Percentiles rank a stretch among this genome's conserved stretches.
Conservation (phyloP, 2,113 vertebrate species). For the Scophthalmus maximus region DNA sequence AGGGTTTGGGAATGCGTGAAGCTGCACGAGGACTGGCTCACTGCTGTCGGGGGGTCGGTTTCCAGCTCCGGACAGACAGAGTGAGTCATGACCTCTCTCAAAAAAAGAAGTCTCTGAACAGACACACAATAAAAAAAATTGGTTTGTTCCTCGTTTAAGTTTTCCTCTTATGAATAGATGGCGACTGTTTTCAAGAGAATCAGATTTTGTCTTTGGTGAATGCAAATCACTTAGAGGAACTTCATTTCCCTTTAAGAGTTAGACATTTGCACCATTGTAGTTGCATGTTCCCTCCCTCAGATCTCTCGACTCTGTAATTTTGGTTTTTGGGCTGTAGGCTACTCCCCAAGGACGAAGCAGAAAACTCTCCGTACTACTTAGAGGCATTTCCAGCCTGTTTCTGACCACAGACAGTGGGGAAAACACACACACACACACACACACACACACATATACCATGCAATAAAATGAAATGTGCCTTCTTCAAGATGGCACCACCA, state of each 20-base stretch:
- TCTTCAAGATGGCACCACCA: slow-evolving; percentile 44
- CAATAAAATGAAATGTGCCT: slow-evolving; percentile 42
- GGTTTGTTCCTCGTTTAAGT: background rate
- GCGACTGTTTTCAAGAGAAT: background rate
- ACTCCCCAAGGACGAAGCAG: slow-evolving; percentile 50
- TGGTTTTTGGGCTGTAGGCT: slow-evolving; percentile 58
- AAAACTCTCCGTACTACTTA: slow-evolving; percentile 27
- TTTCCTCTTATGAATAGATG: background rate
- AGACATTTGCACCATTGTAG: slow-evolving; percentile 27
- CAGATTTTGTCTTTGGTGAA: background rate
- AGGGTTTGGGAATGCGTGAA: slow-evolving; percentile 11
- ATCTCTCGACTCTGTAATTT: slow-evolving; percentile 71
- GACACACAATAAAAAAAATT: background rate
- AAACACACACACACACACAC: slow-evolving; percentile 6
- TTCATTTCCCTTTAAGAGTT: slow-evolving; percentile 20
- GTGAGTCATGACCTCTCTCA: slow-evolving; percentile 21
- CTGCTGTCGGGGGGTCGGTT: slow-evolving; percentile 15
- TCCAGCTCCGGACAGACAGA: slow-evolving; percentile 18
- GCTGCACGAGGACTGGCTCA: background rate
- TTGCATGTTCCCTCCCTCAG: slow-evolving; percentile 3
- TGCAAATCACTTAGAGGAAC: slow-evolving; percentile 4
- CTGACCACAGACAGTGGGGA: slow-evolving; percentile 52
- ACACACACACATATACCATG: slow-evolving; percentile 19
- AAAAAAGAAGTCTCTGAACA: slow-evolving; percentile 2
- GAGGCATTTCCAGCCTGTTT: slow-evolving; percentile 38